phyloP scores from a whole-genome alignment of 2,888 invertebrate species.

The Zygothrica quintamaculata region DNA sequence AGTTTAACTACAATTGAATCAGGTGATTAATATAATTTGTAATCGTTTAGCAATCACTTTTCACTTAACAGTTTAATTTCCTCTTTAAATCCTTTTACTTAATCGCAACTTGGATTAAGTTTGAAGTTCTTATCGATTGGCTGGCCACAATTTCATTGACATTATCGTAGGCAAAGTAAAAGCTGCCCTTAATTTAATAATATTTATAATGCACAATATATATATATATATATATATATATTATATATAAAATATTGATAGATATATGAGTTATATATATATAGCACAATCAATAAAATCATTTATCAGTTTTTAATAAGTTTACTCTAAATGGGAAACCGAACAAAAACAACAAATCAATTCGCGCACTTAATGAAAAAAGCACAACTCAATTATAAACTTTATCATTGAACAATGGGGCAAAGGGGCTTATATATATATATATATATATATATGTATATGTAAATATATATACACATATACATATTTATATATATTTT shows the following conservation, averaged over 20 bases:
- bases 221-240: neutral
- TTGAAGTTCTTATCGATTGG: constrained; percentile 15
- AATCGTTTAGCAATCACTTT: constrained; percentile 49
- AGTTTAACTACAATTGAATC: neutral
- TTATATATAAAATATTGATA: constrained; percentile 33
- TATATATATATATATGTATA: no score
- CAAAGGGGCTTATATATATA: constrained; percentile 27
- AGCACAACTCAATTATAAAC: constrained; percentile 78
- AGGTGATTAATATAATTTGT: constrained; percentile 56
- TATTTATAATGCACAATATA: constrained; percentile 6
- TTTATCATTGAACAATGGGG: constrained; percentile 55
- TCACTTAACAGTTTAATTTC: constrained; percentile 52
- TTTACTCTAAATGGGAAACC: constrained; percentile 52
- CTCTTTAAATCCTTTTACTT: constrained; percentile 49
- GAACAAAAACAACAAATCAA: constrained; percentile 62
- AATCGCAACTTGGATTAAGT: constrained; percentile 17
- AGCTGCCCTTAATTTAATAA: constrained; percentile 23
- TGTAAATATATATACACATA: no score
- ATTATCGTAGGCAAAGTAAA: constrained; percentile 30
- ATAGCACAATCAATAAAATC: constrained; percentile 46
- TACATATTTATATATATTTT: constrained; percentile 60
- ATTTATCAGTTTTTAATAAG: constrained; percentile 78
- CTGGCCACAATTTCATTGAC: constrained; percentile 13
- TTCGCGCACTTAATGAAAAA: constrained; percentile 78
- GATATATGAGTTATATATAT: no score